These are phyloP conservation scores for Heliornis fulica DNA, from an alignment of 2,113 vertebrate genomes.

Conservation along the genomic window DNA sequence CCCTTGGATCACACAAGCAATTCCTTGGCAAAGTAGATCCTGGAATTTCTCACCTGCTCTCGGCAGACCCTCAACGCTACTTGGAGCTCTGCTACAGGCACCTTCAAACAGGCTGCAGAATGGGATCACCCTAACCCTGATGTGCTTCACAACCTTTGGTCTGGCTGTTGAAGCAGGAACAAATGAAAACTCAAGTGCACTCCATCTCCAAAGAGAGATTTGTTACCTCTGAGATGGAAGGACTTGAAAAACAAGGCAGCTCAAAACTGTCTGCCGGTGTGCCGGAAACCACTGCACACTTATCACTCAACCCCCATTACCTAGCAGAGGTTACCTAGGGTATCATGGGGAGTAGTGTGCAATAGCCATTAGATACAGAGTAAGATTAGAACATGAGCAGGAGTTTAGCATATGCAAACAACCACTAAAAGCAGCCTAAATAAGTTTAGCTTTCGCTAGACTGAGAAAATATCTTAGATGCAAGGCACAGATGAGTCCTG, in stretches of 20 bases:
- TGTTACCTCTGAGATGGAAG: background rate
- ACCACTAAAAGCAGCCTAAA: background rate
- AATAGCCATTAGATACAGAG: background rate
- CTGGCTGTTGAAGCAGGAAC: background rate
- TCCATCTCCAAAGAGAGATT: background rate
- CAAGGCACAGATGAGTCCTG: background rate
- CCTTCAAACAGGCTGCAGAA: background rate
- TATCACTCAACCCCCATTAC: background rate
- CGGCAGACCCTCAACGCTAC: background rate
- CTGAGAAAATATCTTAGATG: background rate
- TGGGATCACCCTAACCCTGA: background rate
- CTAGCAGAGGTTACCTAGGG: too few species aligned
- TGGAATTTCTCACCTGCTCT: background rate
- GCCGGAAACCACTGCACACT: background rate
- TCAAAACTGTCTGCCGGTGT: background rate
- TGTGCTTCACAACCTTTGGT: background rate
- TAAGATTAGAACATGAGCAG: background rate
- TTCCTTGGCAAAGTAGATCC: background rate
- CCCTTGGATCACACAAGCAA: background rate
- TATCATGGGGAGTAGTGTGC: background rate
- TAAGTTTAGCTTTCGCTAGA: background rate
- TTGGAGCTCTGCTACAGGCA: background rate
- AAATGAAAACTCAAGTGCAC: background rate
- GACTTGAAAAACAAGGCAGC: background rate
- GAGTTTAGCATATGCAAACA: background rate